These are phyloP conservation scores for Heliconius aoede DNA, from an alignment of 2,888 invertebrate genomes.

Conservation along the genomic window DNA sequence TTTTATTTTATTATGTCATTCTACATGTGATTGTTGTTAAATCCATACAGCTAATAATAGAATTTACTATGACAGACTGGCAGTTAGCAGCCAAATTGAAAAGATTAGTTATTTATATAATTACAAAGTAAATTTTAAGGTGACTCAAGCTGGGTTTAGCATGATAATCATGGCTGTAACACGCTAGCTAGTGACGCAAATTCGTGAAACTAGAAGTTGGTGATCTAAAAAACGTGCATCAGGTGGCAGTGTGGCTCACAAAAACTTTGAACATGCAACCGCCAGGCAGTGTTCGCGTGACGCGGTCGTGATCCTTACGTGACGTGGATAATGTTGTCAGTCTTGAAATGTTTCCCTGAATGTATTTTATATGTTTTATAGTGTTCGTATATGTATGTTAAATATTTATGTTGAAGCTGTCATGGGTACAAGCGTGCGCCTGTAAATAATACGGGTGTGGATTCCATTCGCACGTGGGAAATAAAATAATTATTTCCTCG, in stretches of 20 bases:
- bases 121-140: constrained; percentile 4
- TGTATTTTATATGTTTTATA: background rate
- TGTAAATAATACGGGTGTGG: too few relatives aligned
- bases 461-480: too few relatives aligned
- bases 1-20: background rate
- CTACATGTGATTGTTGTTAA: too few relatives aligned
- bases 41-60: background rate
- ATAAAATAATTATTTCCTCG: too few relatives aligned
- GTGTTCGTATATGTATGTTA: background rate
- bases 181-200: constrained; percentile 31
- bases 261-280: constrained; percentile 49
- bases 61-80: background rate
- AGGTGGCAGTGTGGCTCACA: constrained; percentile 30
- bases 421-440: too few relatives aligned
- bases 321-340: constrained; percentile 53
- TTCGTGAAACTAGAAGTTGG: constrained; percentile 27
- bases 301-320: constrained; percentile 61
- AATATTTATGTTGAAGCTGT: background rate
- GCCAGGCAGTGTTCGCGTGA: constrained; percentile 58
- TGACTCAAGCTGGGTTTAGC: background rate
- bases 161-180: constrained; percentile 16
- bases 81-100: background rate
- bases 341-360: constrained; percentile 28
- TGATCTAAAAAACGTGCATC: constrained; percentile 27
- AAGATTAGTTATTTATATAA: background rate